Conservation (phyloP, 1,140 invertebrate species). For the Periplaneta americana region DNA sequence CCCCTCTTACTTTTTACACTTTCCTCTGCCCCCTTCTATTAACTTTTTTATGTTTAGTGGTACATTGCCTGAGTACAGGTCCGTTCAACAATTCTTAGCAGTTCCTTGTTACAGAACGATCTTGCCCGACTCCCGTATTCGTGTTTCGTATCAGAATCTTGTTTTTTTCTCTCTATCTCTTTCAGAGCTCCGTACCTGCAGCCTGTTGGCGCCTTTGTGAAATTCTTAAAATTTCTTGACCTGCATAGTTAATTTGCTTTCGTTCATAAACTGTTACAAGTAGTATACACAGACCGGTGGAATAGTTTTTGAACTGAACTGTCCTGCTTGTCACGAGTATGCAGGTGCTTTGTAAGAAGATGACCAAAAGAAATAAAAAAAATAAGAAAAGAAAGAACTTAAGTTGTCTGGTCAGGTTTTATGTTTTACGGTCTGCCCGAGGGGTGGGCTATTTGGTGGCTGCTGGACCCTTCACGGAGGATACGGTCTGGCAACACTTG, state of each 20-base stretch:
- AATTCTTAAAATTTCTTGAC: too few relatives aligned
- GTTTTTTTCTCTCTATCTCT: too few relatives aligned
- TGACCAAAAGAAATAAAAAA: not conserved
- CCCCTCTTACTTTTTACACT: not conserved
- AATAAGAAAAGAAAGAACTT: not conserved
- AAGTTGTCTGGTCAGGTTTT: not conserved
- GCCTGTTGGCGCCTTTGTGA: too few relatives aligned
- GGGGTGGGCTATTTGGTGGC: too few relatives aligned
- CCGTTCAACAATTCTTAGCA: not conserved
- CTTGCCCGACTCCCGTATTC: too few relatives aligned
- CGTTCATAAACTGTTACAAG: too few relatives aligned
- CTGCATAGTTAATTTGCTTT: too few relatives aligned
- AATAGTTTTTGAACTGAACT: not conserved
- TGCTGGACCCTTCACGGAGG: not conserved
- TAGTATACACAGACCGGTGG: too few relatives aligned
- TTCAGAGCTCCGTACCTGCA: too few relatives aligned
- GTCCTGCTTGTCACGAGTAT: not conserved
- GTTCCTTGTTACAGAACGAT: too few relatives aligned
- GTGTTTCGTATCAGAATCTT: too few relatives aligned
- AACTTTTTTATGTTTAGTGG: not conserved
- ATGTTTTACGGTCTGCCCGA: not conserved
- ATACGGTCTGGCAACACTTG: not conserved
- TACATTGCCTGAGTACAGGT: not conserved
- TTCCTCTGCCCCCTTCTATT: not conserved
- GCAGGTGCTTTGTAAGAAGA: not conserved